phyloP scores from a whole-genome alignment of 2,888 invertebrate genomes.

The Brenthis daphne region DNA sequence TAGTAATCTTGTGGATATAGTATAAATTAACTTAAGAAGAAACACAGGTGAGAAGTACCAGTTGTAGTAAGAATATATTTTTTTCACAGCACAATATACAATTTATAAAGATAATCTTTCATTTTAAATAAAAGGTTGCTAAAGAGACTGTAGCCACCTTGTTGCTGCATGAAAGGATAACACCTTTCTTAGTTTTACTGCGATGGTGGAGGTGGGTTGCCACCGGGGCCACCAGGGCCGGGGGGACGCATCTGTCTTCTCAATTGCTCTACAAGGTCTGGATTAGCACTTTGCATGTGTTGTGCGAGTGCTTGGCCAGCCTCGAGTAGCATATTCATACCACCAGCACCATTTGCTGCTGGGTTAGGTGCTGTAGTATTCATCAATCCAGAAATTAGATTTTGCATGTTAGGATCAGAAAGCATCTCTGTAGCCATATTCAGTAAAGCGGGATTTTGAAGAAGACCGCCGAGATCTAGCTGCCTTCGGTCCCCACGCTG shows the following conservation, averaged over 20 bases:
- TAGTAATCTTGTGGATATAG: conserved; percentile 4
- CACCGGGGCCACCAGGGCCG: conserved; percentile 51
- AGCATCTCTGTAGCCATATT: conserved; percentile 93
- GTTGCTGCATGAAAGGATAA: background rate
- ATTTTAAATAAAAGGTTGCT: conserved; percentile 11
- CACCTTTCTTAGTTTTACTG: conserved; percentile 33
- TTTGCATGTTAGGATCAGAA: conserved; percentile 91
- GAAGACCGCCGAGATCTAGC: conserved; percentile 84
- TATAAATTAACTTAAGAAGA: conserved; percentile 5
- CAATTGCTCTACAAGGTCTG: conserved; percentile 90
- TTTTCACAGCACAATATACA: conserved; percentile 14
- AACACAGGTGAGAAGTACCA: background rate
- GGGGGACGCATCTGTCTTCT: conserved; percentile 84
- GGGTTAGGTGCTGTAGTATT: conserved; percentile 49
- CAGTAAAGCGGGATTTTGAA: conserved; percentile 91
- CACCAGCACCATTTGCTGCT: conserved; percentile 47
- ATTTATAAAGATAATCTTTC: conserved; percentile 14
- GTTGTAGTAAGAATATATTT: conserved; percentile 20
- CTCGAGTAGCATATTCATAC: conserved; percentile 77
- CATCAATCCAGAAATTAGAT: conserved; percentile 85
- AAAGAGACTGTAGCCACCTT: conserved; percentile 8
- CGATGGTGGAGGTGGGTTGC: conserved; percentile 46
- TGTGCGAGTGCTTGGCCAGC: conserved; percentile 90
- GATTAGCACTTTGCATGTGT: conserved; percentile 91
- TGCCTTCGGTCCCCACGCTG: conserved; percentile 85